Evolutionary conservation across 2,797 vertebrate genomes (phyloP), one percentile per base, ranked within the genome.

Genomic region (Phoxinus dragarum): DNA sequence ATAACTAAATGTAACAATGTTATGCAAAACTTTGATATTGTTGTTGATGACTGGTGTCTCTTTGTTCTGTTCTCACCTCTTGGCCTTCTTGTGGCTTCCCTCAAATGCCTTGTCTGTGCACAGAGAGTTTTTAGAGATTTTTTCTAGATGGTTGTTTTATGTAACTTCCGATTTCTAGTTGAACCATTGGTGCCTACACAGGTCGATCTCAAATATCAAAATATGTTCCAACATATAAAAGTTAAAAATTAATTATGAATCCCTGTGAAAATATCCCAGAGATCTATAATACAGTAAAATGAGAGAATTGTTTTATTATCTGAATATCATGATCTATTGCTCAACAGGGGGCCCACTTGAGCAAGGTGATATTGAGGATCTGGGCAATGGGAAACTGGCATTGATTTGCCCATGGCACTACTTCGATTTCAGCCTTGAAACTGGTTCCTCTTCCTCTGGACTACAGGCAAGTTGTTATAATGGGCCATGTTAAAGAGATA

Each of bases 361-460:
- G 36, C 92, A 92, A 80, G 93, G 93, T 67, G 93, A 94, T 80
- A 93, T 94, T 56, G 93, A 94, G 73, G 93, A 94, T 79, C 78
- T 94, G 16, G 92, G 92, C 36, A 86, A 92, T 66, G 93, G 93
- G 14, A 93, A 89, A 71, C 79, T 92, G 86, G 92, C 89, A 23
- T 81, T 94, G 75, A 91, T 93, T 40, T 94, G 93, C 76, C 93
- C 93, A 0, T 94, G 93, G 93, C 93, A 94, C 89, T 86, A 92
- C 77, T 94, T 94, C 89, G 93, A 94, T 81, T 94, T 94, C 86
- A 90, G 90, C 78, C 90, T 94, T 71, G 90, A 94, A 64, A 93
- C 92, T 0, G 93, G 93, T 10, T 86, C 81, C 9, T 94, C 93
- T 31, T 92, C 93, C 54, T 87, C 91, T 69, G 93, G 93, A 85